Evolutionary conservation across 2,888 invertebrate species (phyloP), one percentile per base, ranked within the genome.

Genomic region (Polyommatus icarus): DNA sequence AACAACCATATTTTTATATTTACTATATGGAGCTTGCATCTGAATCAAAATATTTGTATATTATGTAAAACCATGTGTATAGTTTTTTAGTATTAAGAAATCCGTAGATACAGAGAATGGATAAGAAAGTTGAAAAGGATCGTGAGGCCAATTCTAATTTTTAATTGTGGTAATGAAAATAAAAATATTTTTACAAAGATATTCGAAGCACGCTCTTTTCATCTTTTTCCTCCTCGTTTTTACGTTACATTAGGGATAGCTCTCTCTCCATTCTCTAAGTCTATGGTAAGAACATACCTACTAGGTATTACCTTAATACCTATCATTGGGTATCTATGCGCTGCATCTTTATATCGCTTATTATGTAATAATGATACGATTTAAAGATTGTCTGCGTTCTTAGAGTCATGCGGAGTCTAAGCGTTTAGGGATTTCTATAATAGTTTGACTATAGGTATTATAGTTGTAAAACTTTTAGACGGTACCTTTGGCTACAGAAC

Each of bases 361-460:
- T 67, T 67, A 67, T 67, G 67, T 67, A 67, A 24, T 61, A 61
- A 67, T 67, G 67, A 67, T 67, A 67, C 67, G 29, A 29, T 67
- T 67, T 67, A 67, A 67, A 67, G 67, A 61, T 61, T 61, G 20
- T 54, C 54, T 18, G 54, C 54, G 54, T 54, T 54, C 18, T 54
- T 54, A 50, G 5, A 18, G 54, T 5, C 18, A 18, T 54, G 54
- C 54, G 54, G 18, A 18, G 54, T 18, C 18, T 1, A 18, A 18
- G 54, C 54, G 54, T 18, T 50, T 4, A 15, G 18, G 18, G 15
- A 54, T 54, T 54, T 54, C 54, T 54, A 46, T 46, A 46, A 46
- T 3, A 46, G 3, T 46, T 46, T 12, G 46, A 46, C 46, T 3
- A 10, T 40, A 36, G 36, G 40, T 10, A 40, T 40, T 40, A 40